A percentile compares a stretch with the other conserved stretches of the same genome.
phyloP scores from a whole-genome alignment of 92 coral and sea anemone genomes.

The Porites cylindrica region DNA sequence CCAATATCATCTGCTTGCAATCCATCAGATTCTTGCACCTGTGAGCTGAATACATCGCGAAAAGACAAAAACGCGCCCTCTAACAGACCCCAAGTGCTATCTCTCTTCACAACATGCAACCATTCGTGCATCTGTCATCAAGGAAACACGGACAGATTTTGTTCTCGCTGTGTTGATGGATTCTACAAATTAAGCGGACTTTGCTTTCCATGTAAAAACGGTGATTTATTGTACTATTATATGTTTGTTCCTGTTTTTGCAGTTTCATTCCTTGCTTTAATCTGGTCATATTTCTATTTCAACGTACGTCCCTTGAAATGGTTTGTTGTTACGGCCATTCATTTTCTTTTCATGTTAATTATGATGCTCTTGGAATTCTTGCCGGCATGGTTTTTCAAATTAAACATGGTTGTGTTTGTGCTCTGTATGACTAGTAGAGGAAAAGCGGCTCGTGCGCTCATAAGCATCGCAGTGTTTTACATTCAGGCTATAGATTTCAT shows the following conservation, averaged over 20 bases:
- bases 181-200: conserved; percentile 67
- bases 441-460: conserved; percentile 36
- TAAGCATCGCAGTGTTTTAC: conserved; percentile 76
- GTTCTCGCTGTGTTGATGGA: conserved; percentile 63
- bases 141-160: conserved; percentile 73
- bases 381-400: conserved; percentile 72
- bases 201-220: conserved; percentile 58
- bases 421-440: conserved; percentile 62
- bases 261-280: conserved; percentile 44
- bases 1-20: conserved; percentile 64
- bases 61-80: not conserved
- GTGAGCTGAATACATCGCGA: conserved; percentile 19
- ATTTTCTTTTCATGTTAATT: conserved; percentile 55
- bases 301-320: conserved; percentile 42
- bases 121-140: conserved; percentile 56
- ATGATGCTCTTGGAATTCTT: conserved; percentile 60
- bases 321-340: conserved; percentile 53
- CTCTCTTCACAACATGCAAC: conserved; percentile 53
- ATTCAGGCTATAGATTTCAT: conserved; percentile 80
- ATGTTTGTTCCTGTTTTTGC: conserved; percentile 50
- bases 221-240: conserved; percentile 39
- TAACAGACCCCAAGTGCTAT: not conserved
- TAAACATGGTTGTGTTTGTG: conserved; percentile 61
- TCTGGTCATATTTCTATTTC: conserved; percentile 56
- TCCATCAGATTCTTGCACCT: conserved; percentile 59